These are phyloP conservation scores for Hypena proboscidalis DNA, from an alignment of 2,888 invertebrate genomes.

Conservation along the genomic window DNA sequence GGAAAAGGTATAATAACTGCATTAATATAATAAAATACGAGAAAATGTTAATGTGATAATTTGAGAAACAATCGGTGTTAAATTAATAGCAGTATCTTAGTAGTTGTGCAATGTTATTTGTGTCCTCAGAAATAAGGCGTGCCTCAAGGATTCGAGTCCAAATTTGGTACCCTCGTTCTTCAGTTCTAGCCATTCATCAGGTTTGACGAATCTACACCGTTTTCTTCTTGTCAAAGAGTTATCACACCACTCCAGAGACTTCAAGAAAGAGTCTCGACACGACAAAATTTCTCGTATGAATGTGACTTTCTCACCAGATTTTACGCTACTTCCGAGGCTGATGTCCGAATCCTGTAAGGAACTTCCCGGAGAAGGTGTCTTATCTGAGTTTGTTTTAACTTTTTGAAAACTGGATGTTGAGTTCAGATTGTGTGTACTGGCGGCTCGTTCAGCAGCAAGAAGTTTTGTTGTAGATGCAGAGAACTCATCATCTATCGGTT, in stretches of 20 bases:
- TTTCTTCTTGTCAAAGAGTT: slow-evolving; percentile 77
- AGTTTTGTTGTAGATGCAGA: slow-evolving; percentile 64
- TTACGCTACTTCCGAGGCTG: slow-evolving; percentile 61
- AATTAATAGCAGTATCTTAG: slow-evolving; percentile 11
- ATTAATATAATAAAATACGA: no score
- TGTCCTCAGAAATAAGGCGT: slow-evolving; percentile 35
- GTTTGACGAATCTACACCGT: slow-evolving; percentile 68
- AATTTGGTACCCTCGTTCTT: slow-evolving; percentile 66
- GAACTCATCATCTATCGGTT: slow-evolving; percentile 43
- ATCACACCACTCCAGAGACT: slow-evolving; percentile 80
- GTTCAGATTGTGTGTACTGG: slow-evolving; percentile 50
- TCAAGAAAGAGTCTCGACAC: slow-evolving; percentile 76
- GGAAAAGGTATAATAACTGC: no score
- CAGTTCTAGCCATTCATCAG: slow-evolving; percentile 76
- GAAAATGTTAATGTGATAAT: slow-evolving; percentile 1
- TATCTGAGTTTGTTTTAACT: slow-evolving; percentile 33
- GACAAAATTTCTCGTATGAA: slow-evolving; percentile 77
- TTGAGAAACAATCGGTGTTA: slow-evolving; percentile 3
- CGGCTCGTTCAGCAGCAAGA: slow-evolving; percentile 59
- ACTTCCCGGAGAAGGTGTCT: slow-evolving; percentile 7
- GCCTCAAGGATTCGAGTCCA: slow-evolving; percentile 32
- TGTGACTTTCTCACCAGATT: slow-evolving; percentile 77
- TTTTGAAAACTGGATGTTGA: slow-evolving; percentile 43
- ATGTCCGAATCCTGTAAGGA: slow-evolving; percentile 49
- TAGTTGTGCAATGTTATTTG: slow-evolving; percentile 28